phyloP scores from a whole-genome alignment of 2,888 invertebrate species.

The Mythimna lalbum region DNA sequence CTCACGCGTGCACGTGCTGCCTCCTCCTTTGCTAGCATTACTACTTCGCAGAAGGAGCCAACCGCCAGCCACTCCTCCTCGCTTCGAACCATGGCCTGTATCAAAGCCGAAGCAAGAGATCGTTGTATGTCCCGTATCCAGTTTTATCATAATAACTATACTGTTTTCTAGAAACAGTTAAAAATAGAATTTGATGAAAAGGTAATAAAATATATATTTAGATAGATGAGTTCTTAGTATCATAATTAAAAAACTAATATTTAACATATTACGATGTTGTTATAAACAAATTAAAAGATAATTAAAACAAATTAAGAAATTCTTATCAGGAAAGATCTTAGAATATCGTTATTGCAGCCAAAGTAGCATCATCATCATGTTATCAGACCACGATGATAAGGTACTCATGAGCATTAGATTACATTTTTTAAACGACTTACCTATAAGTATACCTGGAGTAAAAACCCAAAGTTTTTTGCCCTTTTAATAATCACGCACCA shows the following conservation, averaged over 20 bases:
- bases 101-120: no score
- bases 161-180: not conserved
- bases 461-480: no score
- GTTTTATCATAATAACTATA: no score
- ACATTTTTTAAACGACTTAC: no score
- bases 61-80: no score
- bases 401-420: not conserved
- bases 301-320: constrained; percentile 34
- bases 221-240: not conserved
- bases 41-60: no score
- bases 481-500: not conserved
- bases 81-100: no score
- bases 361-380: constrained; percentile 1
- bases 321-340: constrained; percentile 21
- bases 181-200: constrained; percentile 1
- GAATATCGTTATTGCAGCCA: constrained; percentile 11
- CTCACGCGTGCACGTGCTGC: no score
- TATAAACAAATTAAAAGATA: constrained; percentile 31
- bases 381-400: constrained; percentile 1
- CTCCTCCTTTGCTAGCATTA: no score
- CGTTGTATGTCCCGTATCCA: no score
- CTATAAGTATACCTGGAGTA: no score
- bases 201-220: not conserved
- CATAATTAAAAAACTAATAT: constrained; percentile 37
- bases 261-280: constrained; percentile 5